A percentile compares a stretch with the other conserved stretches of the same genome.
Conservation (phyloP, 2,797 vertebrate species). For the Gastrophryne carolinensis region DNA sequence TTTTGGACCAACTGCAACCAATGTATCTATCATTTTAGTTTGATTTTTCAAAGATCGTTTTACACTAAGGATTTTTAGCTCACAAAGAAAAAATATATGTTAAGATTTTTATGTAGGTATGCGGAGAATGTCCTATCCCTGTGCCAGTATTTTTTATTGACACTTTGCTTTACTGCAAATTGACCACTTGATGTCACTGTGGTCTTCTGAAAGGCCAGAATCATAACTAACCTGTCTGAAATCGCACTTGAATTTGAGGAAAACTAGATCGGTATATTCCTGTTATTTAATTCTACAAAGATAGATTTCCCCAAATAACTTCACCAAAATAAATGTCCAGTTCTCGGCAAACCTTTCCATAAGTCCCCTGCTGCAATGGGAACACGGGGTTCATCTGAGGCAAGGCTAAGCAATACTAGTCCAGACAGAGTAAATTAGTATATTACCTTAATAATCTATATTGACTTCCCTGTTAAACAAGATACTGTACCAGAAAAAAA, state of each 20-base stretch:
- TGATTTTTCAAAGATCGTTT: too few relatives aligned
- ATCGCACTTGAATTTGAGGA: neutral
- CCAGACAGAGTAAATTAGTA: slow-evolving; percentile 20
- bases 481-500: neutral
- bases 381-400: slow-evolving; percentile 14
- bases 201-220: neutral
- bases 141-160: too few relatives aligned
- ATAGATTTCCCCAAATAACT: slow-evolving; percentile 17
- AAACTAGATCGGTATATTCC: slow-evolving; percentile 28
- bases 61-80: too few relatives aligned
- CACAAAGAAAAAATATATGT: too few relatives aligned
- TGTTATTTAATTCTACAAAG: slow-evolving; percentile 18
- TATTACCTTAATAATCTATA: slow-evolving; percentile 14
- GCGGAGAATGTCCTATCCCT: too few relatives aligned
- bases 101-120: too few relatives aligned
- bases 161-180: too few relatives aligned
- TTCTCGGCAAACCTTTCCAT: slow-evolving; percentile 8
- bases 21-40: too few relatives aligned
- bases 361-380: neutral
- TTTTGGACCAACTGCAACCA: too few relatives aligned
- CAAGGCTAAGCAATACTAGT: neutral
- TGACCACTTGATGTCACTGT: slow-evolving; percentile 33
- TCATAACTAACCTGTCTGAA: neutral
- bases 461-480: slow-evolving; percentile 20
- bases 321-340: neutral